These are phyloP conservation scores for Parazoanthus atlanticus DNA, from an alignment of 92 coral and sea anemone genomes.

Conservation along the genomic window DNA sequence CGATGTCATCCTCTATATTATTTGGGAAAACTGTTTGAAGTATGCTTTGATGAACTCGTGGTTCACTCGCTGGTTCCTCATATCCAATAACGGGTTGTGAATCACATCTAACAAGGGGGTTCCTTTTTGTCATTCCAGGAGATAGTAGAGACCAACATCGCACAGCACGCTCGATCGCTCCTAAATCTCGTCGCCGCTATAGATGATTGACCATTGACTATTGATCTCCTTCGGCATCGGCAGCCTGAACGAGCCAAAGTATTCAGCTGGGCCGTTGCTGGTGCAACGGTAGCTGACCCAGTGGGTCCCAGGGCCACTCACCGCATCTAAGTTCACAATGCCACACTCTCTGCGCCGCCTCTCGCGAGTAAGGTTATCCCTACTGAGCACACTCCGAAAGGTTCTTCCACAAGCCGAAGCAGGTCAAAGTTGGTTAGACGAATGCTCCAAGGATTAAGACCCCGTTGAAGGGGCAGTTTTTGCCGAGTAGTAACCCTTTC, in stretches of 20 bases:
- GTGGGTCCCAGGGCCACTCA: neutral
- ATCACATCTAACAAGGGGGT: neutral
- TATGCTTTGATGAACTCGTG: conserved; percentile 1
- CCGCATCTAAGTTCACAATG: neutral
- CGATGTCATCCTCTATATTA: neutral
- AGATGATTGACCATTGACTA: neutral
- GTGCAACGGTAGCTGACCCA: neutral
- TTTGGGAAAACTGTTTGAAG: neutral
- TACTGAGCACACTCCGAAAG: neutral
- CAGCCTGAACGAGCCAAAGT: neutral
- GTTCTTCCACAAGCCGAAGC: neutral
- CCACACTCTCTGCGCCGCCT: neutral
- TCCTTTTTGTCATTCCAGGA: neutral
- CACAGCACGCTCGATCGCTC: neutral
- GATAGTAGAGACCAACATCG: neutral
- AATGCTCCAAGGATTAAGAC: neutral
- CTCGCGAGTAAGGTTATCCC: neutral
- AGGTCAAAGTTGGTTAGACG: neutral
- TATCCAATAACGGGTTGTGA: neutral
- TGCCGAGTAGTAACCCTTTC: no score
- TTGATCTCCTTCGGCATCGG: neutral
- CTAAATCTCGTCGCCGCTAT: neutral
- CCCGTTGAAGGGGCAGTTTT: neutral
- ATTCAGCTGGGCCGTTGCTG: neutral
- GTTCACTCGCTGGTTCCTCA: conserved; percentile 11